Conservation (phyloP, 1,140 invertebrate genomes). For the Orchestia grillus region DNA sequence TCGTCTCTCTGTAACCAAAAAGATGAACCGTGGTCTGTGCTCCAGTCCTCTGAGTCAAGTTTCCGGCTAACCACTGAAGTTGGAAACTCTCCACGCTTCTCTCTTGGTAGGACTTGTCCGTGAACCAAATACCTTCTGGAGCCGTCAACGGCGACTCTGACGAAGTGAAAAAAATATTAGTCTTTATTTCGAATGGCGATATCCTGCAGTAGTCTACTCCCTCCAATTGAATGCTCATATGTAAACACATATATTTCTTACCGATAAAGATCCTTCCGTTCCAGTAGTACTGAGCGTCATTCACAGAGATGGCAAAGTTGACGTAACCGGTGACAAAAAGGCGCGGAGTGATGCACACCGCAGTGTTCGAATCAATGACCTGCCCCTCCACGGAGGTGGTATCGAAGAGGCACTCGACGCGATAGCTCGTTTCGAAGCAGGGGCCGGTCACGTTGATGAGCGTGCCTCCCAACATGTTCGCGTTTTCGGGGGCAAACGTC, state of each 20-base stretch:
- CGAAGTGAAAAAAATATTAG: constrained; percentile 62
- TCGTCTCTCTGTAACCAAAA: constrained; percentile 88
- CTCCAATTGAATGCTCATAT: neutral
- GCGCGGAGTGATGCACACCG: constrained; percentile 88
- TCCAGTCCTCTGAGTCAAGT: constrained; percentile 85
- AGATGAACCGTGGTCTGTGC: constrained; percentile 84
- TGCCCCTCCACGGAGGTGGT: constrained; percentile 70
- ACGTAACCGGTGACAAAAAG: constrained; percentile 93
- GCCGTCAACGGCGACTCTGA: constrained; percentile 89
- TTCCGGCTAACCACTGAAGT: constrained; percentile 85
- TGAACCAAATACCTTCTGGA: constrained; percentile 86
- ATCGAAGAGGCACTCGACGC: constrained; percentile 80
- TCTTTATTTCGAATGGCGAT: neutral
- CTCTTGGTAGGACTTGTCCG: constrained; percentile 80
- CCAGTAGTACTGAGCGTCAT: constrained; percentile 87
- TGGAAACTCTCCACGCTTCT: constrained; percentile 80
- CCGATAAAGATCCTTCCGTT: constrained; percentile 92
- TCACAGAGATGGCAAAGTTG: constrained; percentile 86
- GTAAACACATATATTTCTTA: constrained; percentile 72
- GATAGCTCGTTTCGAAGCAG: constrained; percentile 82
- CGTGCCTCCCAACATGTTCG: constrained; percentile 94
- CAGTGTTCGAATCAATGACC: constrained; percentile 77
- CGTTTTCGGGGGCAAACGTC: constrained; percentile 91
- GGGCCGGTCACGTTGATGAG: constrained; percentile 95
- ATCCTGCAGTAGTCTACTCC: neutral